A percentile compares a stretch with the other conserved stretches of the same genome.
Conservation (phyloP, 2,113 vertebrate species). For the Cephalophus harveyi region DNA sequence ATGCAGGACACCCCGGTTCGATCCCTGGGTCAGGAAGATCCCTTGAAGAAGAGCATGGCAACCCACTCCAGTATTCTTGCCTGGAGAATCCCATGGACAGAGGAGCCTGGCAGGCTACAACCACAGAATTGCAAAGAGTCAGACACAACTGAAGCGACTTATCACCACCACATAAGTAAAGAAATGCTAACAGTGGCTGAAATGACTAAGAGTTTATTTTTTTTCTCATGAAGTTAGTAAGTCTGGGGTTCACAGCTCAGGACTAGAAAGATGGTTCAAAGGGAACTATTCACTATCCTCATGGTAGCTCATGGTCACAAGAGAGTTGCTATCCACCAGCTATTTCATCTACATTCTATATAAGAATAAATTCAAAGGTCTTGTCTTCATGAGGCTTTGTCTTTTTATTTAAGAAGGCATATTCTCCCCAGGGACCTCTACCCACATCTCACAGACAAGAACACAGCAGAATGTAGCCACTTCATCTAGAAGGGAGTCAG, state of each 20-base stretch:
- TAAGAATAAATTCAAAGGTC: background rate
- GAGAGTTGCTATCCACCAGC: background rate
- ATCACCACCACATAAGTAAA: background rate
- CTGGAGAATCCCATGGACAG: background rate
- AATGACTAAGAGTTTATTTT: background rate
- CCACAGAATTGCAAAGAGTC: background rate
- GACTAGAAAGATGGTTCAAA: background rate
- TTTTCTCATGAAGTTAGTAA: background rate
- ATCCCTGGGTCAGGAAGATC: background rate
- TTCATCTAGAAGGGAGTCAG: background rate
- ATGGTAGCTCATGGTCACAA: background rate
- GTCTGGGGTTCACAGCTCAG: background rate
- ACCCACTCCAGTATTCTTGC: background rate
- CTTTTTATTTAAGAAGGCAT: background rate
- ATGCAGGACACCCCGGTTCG: background rate
- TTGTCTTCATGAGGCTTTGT: background rate
- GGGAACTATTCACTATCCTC: background rate
- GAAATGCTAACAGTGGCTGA: background rate
- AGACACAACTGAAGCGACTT: background rate
- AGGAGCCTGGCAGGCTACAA: background rate
- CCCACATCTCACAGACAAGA: background rate
- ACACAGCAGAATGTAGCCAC: background rate
- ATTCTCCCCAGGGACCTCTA: background rate
- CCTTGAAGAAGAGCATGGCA: background rate
- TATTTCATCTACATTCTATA: slow-evolving; percentile 1